Evolutionary conservation across 1,140 invertebrate species (phyloP).

Genomic region (Planococcus citri): DNA sequence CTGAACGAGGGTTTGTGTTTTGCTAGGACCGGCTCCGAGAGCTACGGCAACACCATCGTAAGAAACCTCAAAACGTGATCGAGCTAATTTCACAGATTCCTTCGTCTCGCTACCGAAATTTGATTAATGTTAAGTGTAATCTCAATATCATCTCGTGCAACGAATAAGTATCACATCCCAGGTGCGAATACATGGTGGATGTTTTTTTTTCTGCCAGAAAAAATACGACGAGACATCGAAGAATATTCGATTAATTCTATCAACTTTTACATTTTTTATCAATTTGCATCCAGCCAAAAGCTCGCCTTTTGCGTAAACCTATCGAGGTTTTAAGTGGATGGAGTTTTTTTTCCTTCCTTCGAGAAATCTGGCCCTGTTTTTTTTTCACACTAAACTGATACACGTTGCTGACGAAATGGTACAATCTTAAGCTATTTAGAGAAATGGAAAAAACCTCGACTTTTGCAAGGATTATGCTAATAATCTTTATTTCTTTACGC

Average conservation of each 20-base stretch:
- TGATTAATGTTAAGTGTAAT: too few species aligned
- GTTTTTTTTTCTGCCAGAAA: not conserved
- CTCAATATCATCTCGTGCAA: too few species aligned
- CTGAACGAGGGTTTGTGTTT: not conserved
- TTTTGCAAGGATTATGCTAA: conserved; percentile 2
- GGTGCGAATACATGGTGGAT: too few species aligned
- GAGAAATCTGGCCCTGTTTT: not conserved
- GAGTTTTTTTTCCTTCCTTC: not conserved
- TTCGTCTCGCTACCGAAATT: too few species aligned
- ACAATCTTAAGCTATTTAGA: not conserved
- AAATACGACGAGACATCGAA: not conserved
- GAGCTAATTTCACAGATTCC: not conserved
- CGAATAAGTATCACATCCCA: too few species aligned
- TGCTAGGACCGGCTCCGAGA: not conserved
- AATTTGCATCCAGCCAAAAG: not conserved
- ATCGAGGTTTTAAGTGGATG: not conserved
- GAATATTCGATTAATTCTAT: not conserved
- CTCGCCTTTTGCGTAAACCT: not conserved
- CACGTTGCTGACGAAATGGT: too few species aligned
- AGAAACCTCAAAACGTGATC: not conserved
- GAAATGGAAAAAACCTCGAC: not conserved
- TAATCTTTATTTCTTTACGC: not conserved
- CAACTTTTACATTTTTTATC: not conserved
- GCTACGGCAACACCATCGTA: too few species aligned
- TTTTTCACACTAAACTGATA: not conserved